A percentile compares a stretch with the other conserved stretches of the same genome.
Conservation (phyloP, 2,888 invertebrate species). For the Drosophila pseudotalamancana region DNA sequence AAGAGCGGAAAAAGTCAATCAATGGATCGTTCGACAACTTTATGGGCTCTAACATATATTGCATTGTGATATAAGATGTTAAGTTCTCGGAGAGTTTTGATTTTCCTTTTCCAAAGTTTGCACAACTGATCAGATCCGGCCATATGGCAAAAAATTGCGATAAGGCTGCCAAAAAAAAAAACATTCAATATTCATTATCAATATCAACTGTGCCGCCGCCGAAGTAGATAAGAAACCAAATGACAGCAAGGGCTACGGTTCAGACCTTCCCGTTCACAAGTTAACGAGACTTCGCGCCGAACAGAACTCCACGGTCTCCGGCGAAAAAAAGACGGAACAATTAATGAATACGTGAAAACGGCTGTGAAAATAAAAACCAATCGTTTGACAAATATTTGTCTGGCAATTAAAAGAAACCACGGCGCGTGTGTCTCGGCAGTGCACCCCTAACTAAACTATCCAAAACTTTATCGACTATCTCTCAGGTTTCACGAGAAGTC, state of each 20-base stretch:
- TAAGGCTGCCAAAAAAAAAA: slow-evolving; percentile 51
- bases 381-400: slow-evolving; percentile 63
- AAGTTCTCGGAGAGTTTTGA: slow-evolving; percentile 20
- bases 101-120: not conserved
- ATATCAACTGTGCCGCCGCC: slow-evolving; percentile 40
- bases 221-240: slow-evolving; percentile 58
- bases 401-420: slow-evolving; percentile 43
- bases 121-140: slow-evolving; percentile 12
- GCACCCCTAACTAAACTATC: slow-evolving; percentile 1
- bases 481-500: not conserved
- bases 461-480: not conserved
- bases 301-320: slow-evolving; percentile 50
- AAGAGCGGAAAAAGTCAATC: slow-evolving; percentile 29
- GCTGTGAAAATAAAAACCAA: slow-evolving; percentile 66
- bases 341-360: slow-evolving; percentile 40
- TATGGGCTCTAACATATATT: too few relatives aligned
- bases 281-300: slow-evolving; percentile 55
- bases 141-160: slow-evolving; percentile 29
- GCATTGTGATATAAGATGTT: not conserved
- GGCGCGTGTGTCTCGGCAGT: slow-evolving; percentile 45
- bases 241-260: slow-evolving; percentile 34
- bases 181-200: slow-evolving; percentile 72
- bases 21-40: slow-evolving; percentile 17
- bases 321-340: not conserved
- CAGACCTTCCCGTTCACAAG: slow-evolving; percentile 47